phyloP scores from a whole-genome alignment of 2,797 vertebrate genomes.

The Euphonia xanthogaster region DNA sequence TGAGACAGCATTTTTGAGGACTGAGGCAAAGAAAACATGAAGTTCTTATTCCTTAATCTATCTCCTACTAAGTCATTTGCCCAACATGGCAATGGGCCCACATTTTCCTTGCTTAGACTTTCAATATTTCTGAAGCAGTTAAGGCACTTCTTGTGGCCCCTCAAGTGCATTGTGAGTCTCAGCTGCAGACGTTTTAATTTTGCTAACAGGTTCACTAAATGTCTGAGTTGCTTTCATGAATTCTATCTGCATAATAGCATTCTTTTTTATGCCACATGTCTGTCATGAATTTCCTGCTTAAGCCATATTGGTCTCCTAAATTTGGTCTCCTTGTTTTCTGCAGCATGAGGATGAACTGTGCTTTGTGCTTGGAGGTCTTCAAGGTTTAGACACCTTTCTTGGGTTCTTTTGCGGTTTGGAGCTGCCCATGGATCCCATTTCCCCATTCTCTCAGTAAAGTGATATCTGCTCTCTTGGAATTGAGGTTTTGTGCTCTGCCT shows the following conservation, averaged over 20 bases:
- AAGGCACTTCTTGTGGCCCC: neutral
- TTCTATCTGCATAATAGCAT: neutral
- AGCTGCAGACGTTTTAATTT: neutral
- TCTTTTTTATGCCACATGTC: rapidly evolving
- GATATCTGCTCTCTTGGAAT: neutral
- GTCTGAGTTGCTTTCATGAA: neutral
- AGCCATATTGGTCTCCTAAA: neutral
- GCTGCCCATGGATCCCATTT: neutral
- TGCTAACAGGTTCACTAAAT: neutral
- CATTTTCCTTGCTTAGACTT: neutral
- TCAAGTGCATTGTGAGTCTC: rapidly evolving
- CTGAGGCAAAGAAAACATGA: neutral
- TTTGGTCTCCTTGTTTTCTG: neutral
- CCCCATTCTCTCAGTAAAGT: neutral
- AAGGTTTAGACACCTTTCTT: neutral
- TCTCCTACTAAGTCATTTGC: neutral
- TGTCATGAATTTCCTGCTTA: neutral
- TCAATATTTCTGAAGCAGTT: neutral
- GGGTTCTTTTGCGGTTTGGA: neutral
- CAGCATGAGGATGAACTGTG: neutral
- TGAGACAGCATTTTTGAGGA: neutral
- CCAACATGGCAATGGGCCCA: neutral
- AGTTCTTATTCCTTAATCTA: neutral
- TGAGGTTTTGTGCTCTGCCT: neutral
- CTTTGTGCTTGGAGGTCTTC: neutral